A percentile compares a stretch with the other conserved stretches of the same genome.
Evolutionary conservation across 2,888 invertebrate species (phyloP).

Genomic region (Peribatodes rhomboidaria): DNA sequence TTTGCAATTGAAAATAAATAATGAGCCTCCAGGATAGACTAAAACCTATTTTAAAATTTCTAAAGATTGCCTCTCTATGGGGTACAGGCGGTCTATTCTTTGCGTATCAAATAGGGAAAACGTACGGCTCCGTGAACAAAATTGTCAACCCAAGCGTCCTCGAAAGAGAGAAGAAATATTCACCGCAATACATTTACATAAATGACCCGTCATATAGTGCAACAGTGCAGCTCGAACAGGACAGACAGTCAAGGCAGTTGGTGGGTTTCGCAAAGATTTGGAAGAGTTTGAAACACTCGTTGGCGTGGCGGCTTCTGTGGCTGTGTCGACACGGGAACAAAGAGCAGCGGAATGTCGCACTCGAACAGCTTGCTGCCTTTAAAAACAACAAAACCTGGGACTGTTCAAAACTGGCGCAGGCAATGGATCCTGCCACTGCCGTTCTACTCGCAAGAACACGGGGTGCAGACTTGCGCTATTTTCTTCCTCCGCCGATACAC

Average conservation of each 20-base stretch:
- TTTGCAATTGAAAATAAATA: conserved; percentile 10
- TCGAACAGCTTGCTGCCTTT: conserved; percentile 88
- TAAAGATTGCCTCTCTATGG: conserved; percentile 63
- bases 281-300: conserved; percentile 88
- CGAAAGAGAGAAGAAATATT: conserved; percentile 74
- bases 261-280: conserved; percentile 79
- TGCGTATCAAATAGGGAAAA: conserved; percentile 68
- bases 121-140: conserved; percentile 60
- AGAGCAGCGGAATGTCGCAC: conserved; percentile 88
- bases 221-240: conserved; percentile 64
- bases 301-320: conserved; percentile 89
- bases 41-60: conserved; percentile 61
- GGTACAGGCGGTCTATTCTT: conserved; percentile 64
- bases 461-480: conserved; percentile 90
- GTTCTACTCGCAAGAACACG: conserved; percentile 91
- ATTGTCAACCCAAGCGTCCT: conserved; percentile 75
- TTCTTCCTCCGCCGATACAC: conserved; percentile 89
- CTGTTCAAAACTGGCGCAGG: conserved; percentile 92
- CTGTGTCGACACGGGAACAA: conserved; percentile 89
- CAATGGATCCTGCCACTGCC: conserved; percentile 91
- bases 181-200: conserved; percentile 79
- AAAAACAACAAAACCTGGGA: conserved; percentile 90
- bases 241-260: conserved; percentile 61
- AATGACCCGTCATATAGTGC: conserved; percentile 74
- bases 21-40: conserved; percentile 71